These are phyloP conservation scores for Micropterix aruncella DNA, from an alignment of 2,888 invertebrate species.

Conservation along the genomic window DNA sequence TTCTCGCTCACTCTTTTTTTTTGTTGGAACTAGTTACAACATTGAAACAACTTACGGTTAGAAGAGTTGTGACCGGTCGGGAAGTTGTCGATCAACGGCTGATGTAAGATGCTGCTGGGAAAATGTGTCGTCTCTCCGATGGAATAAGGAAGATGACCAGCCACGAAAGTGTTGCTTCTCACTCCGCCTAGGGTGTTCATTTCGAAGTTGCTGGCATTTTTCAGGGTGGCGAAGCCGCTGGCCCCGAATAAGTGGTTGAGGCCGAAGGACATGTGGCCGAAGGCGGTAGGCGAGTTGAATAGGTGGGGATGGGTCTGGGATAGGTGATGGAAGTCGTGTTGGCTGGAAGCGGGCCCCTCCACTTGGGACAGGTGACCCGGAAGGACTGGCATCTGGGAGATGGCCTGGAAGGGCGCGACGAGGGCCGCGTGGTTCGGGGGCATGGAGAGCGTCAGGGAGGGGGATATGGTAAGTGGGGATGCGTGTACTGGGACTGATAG, in stretches of 20 bases:
- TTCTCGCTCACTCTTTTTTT: too few relatives aligned
- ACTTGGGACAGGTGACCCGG: background rate
- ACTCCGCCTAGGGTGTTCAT: constrained; percentile 6
- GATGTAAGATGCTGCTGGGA: constrained; percentile 30
- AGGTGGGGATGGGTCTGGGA: background rate
- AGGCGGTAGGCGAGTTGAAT: constrained; percentile 1
- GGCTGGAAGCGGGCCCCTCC: background rate
- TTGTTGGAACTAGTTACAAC: too few relatives aligned
- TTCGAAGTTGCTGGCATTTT: constrained; percentile 21
- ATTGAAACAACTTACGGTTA: too few relatives aligned
- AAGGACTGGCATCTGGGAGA: background rate
- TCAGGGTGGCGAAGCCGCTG: constrained; percentile 17
- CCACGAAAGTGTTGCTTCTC: constrained; percentile 21
- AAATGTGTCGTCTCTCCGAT: constrained; percentile 28
- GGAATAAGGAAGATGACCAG: constrained; percentile 25
- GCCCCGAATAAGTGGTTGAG: constrained; percentile 19
- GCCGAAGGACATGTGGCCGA: constrained; percentile 14
- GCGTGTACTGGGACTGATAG: background rate
- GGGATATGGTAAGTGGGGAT: constrained; percentile 19
- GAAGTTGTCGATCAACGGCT: constrained; percentile 19
- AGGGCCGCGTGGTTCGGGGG: background rate
- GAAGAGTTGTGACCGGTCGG: too few relatives aligned
- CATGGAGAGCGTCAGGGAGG: constrained; percentile 18
- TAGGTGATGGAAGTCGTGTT: background rate
- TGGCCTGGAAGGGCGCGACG: background rate